These are phyloP conservation scores for Pocillopora damicornis DNA, from an alignment of 64 coral and sea anemone genomes.

Conservation along the genomic window DNA sequence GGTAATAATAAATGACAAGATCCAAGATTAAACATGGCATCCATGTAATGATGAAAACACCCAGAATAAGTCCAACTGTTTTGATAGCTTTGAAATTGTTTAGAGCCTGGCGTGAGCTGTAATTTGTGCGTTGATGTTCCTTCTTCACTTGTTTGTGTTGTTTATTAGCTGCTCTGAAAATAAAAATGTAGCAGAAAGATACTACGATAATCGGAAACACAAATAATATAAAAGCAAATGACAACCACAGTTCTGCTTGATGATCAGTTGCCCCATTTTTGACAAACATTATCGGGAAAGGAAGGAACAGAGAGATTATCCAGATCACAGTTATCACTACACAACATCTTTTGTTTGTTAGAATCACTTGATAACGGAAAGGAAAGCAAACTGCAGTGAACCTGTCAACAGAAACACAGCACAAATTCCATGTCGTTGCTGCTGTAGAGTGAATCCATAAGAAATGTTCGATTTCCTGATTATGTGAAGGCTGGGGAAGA, in stretches of 20 bases:
- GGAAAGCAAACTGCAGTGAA: constrained; percentile 23
- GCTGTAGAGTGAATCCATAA: neutral
- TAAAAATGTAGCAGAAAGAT: too few relatives aligned
- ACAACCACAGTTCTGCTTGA: too few relatives aligned
- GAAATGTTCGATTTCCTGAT: too few relatives aligned
- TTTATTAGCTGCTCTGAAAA: too few relatives aligned
- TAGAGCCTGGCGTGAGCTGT: neutral
- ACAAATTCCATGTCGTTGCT: neutral
- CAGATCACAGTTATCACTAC: neutral
- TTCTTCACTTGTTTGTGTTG: neutral
- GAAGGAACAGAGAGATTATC: neutral
- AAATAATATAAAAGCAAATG: neutral
- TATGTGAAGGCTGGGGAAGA: too few relatives aligned
- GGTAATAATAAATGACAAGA: neutral
- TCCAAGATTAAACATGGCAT: neutral
- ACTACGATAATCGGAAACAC: neutral
- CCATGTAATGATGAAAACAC: neutral
- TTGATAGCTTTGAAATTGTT: too few relatives aligned
- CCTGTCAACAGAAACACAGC: constrained; percentile 4
- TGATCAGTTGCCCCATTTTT: too few relatives aligned
- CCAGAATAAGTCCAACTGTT: neutral
- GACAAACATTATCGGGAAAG: neutral
- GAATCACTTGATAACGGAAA: neutral
- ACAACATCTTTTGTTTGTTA: neutral
- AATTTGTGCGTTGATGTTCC: too few relatives aligned